These are phyloP conservation scores for Subacronicta megacephala DNA, from an alignment of 2,888 invertebrate genomes.

Conservation along the genomic window DNA sequence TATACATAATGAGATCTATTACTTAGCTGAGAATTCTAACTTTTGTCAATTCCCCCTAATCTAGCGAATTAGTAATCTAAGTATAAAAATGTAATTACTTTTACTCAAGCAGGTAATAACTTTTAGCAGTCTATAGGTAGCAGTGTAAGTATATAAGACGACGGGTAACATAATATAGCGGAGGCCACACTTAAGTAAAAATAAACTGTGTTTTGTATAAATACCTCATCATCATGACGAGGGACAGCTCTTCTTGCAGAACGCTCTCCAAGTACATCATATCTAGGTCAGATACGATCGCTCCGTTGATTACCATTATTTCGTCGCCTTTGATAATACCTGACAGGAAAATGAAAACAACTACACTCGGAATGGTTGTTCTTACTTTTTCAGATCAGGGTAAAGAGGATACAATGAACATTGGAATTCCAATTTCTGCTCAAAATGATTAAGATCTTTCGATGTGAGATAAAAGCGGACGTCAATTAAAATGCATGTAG, in stretches of 20 bases:
- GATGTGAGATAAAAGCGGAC: conserved; percentile 12
- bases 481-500: conserved; percentile 28
- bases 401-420: conserved; percentile 54
- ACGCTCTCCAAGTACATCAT: conserved; percentile 99
- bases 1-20: too few relatives aligned
- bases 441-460: conserved; percentile 44
- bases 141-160: background rate
- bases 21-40: too few relatives aligned
- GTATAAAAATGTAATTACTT: too few relatives aligned
- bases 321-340: conserved; percentile 99
- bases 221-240: conserved; percentile 98
- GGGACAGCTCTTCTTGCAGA: conserved; percentile 97
- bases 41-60: too few relatives aligned
- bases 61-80: too few relatives aligned
- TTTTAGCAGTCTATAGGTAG: too few relatives aligned
- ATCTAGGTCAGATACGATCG: conserved; percentile 99
- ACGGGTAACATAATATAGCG: background rate
- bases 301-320: conserved; percentile 99
- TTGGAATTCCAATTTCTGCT: conserved; percentile 50
- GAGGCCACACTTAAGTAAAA: conserved; percentile 21
- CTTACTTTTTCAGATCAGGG: conserved; percentile 60
- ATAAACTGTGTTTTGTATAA: conserved; percentile 54
- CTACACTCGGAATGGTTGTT: conserved; percentile 71
- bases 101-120: too few relatives aligned
- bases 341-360: conserved; percentile 84